Base-by-base conservation (phyloP, 2,888 invertebrate genomes). In the Pyrrhosoma nymphula region DNA sequence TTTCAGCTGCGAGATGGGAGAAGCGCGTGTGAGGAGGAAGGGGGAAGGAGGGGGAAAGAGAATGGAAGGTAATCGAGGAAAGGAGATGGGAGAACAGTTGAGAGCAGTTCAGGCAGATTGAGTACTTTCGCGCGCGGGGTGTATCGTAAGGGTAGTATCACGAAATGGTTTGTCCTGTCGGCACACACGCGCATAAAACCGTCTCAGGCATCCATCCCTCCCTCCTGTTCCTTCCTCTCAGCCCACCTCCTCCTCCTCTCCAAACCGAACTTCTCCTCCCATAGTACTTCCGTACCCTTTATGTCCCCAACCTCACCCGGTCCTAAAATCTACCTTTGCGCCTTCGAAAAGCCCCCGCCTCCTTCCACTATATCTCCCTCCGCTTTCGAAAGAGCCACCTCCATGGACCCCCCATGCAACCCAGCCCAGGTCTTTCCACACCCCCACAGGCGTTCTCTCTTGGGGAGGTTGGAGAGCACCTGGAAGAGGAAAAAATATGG, bases 401-500 rank as follows among this genome's bases (percentile, higher is more conserved):
- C 63, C 35, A 8, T 91, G 16, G n/a, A 35, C 14, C 69, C 47
- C 39, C 47, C 47, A 47, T 47, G 47, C 47, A 8, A 47, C 47
- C 47, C 63, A 35, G 35, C 6, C 39, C 39, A 26, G 35, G 69
- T 93, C 91, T 63, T n/a, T 69, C 60, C 60, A 20, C 60, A 47
- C 47, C 47, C 47, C 16, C 69, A 26, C n/a, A 26, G 16, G n/a
- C 55, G 56, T 56, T 26, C 89, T 23, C 89, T 39, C n/a, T 35
- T 0, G 55, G 55, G 89, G 56, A 56, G n/a, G n/a, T 26, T 6
- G 56, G 55, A 89, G 55, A 35, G 90, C 12, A 35, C 16, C 69
- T n/a, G 60, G 14, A 35, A 55, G 55, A 91, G 90, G 56, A 35
- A 20, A 63, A 91, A 91, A 91, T 93, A 75, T 75, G 93, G 93